phyloP scores from a whole-genome alignment of 2,888 invertebrate genomes.

The Quadroppia sp. region DNA sequence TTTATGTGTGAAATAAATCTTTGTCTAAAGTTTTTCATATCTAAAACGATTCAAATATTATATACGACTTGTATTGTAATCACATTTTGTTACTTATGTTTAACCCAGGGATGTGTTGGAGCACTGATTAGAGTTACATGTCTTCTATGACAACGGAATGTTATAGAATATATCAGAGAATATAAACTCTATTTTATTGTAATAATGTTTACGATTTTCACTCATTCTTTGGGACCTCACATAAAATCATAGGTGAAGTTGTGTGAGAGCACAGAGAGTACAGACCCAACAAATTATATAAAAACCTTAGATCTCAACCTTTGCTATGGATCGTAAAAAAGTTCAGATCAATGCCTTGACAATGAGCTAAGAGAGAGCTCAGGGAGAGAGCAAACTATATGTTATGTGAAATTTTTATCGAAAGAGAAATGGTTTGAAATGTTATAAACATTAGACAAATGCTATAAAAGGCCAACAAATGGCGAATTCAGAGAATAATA shows the following conservation, averaged over 20 bases:
- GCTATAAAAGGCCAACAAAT: conserved; percentile 1
- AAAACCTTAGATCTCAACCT: neutral
- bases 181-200: too few species aligned
- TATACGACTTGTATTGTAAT: too few species aligned
- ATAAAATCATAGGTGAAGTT: neutral
- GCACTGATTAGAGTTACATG: neutral
- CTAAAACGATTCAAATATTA: too few species aligned
- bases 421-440: too few species aligned
- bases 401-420: too few species aligned
- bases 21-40: too few species aligned
- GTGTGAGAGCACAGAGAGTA: neutral
- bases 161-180: neutral
- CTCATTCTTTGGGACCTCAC: too few species aligned
- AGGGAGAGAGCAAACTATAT: too few species aligned
- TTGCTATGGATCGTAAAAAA: neutral
- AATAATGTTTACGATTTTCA: too few species aligned
- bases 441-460: neutral
- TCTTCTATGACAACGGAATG: neutral
- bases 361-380: too few species aligned
- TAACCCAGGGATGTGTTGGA: neutral
- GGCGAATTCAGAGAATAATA: neutral
- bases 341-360: too few species aligned
- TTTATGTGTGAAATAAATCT: conserved; percentile 3
- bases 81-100: neutral
- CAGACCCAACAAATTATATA: neutral